Percentiles rank a stretch among this genome's conserved stretches.
Evolutionary conservation across 2,888 invertebrate species (phyloP).

Genomic region (Drosophila colorata): DNA sequence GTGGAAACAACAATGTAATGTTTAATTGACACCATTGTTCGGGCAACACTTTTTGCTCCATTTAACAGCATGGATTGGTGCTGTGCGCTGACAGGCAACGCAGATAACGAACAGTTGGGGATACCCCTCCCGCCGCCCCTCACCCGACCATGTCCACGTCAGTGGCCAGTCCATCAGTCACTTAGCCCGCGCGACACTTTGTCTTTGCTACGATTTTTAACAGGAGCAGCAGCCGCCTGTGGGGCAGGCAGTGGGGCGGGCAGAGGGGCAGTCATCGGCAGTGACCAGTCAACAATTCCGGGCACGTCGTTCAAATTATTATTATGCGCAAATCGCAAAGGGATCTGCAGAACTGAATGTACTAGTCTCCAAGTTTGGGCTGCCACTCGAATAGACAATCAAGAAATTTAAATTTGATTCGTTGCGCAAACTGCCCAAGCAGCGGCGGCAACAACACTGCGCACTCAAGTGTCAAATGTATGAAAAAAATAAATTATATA

Average conservation of each 20-base stretch:
- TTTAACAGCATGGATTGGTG: constrained; percentile 75
- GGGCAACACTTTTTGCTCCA: constrained; percentile 78
- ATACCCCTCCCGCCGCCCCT: not conserved
- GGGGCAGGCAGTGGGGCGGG: not conserved
- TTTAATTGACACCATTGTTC: constrained; percentile 82
- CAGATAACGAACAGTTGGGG: constrained; percentile 62
- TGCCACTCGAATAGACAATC: constrained; percentile 79
- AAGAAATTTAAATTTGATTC: constrained; percentile 83
- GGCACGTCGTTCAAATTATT: constrained; percentile 83
- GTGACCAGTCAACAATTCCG: constrained; percentile 76
- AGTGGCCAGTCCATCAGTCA: constrained; percentile 73
- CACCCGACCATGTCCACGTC: constrained; percentile 40
- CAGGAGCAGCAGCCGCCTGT: constrained; percentile 18
- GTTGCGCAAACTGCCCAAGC: constrained; percentile 76
- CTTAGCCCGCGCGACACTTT: constrained; percentile 68
- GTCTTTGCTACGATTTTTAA: constrained; percentile 51
- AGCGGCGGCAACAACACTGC: constrained; percentile 41
- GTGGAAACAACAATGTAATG: constrained; percentile 75
- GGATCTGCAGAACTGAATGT: constrained; percentile 65
- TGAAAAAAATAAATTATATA: constrained; percentile 25
- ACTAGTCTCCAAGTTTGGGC: constrained; percentile 56
- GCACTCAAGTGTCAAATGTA: constrained; percentile 80
- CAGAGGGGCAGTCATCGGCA: constrained; percentile 39
- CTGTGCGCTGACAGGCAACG: constrained; percentile 62
- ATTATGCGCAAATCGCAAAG: constrained; percentile 84